Conservation (phyloP, 2,888 invertebrate genomes). For the Petrophora chlorosata region DNA sequence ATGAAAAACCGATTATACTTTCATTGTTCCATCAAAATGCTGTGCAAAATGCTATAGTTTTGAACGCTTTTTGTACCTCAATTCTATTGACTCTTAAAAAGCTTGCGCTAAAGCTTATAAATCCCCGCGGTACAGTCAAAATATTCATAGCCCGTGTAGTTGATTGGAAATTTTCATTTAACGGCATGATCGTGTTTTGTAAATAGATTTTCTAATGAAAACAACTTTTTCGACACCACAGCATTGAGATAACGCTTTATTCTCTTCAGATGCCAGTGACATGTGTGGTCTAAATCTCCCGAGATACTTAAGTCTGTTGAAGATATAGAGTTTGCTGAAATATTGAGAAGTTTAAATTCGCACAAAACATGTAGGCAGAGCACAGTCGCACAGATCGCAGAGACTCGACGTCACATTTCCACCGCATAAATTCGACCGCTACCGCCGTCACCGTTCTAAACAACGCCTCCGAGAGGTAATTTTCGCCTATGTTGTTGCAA, state of each 20-base stretch:
- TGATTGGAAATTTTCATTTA: conserved; percentile 32
- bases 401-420: conserved; percentile 59
- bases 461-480: conserved; percentile 77
- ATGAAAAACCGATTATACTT: conserved; percentile 75
- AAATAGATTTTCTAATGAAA: conserved; percentile 23
- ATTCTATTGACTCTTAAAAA: conserved; percentile 72
- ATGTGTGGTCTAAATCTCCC: no score
- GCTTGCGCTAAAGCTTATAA: conserved; percentile 59
- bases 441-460: conserved; percentile 57
- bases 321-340: neutral
- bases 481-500: conserved; percentile 79
- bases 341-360: conserved; percentile 32
- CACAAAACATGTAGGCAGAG: conserved; percentile 34
- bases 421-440: conserved; percentile 65
- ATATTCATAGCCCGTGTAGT: conserved; percentile 41
- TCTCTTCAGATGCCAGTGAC: neutral
- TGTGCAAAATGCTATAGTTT: conserved; percentile 58
- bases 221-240: conserved; percentile 12
- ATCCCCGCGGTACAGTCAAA: conserved; percentile 43
- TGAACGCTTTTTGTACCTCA: conserved; percentile 61
- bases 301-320: no score
- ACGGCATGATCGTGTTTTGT: conserved; percentile 22
- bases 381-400: conserved; percentile 48
- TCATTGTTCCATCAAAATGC: conserved; percentile 66
- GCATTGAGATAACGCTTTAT: neutral